Percentiles rank a stretch among this genome's conserved stretches.
Conservation (phyloP, 2,113 vertebrate species). For the Ochotona princeps region DNA sequence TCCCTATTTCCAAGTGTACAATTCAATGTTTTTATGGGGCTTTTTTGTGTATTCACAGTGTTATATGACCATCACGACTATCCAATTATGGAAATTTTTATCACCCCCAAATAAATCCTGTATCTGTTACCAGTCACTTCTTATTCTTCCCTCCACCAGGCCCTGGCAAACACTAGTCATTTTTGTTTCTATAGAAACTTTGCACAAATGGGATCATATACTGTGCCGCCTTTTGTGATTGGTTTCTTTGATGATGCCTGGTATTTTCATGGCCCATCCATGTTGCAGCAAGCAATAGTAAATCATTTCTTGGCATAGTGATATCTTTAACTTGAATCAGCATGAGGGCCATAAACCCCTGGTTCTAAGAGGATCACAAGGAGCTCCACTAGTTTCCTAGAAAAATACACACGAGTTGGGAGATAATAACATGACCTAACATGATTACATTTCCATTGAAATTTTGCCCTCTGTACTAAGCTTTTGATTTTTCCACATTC, state of each 20-base stretch:
- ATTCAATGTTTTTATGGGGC: background rate
- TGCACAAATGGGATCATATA: background rate
- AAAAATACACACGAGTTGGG: conserved; percentile 42
- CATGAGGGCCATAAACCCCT: background rate
- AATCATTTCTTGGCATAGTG: background rate
- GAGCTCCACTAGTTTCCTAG: background rate
- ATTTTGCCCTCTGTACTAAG: conserved; percentile 35
- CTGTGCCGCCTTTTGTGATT: background rate
- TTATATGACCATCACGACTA: background rate
- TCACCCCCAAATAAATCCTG: background rate
- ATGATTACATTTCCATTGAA: conserved; percentile 34
- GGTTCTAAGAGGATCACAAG: background rate
- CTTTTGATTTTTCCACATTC: conserved; percentile 32
- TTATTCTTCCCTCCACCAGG: background rate
- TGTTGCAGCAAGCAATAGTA: background rate
- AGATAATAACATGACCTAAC: conserved; percentile 47
- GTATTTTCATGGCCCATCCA: background rate
- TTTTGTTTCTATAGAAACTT: background rate
- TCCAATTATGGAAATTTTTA: conserved; percentile 28
- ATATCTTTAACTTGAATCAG: conserved; percentile 16
- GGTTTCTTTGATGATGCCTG: background rate
- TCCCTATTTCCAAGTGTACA: background rate
- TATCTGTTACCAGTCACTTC: too few relatives aligned
- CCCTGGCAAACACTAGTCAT: background rate
- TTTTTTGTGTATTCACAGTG: background rate